Base-by-base conservation (phyloP, 2,888 invertebrate species). In the Trichopria drosophilae region DNA sequence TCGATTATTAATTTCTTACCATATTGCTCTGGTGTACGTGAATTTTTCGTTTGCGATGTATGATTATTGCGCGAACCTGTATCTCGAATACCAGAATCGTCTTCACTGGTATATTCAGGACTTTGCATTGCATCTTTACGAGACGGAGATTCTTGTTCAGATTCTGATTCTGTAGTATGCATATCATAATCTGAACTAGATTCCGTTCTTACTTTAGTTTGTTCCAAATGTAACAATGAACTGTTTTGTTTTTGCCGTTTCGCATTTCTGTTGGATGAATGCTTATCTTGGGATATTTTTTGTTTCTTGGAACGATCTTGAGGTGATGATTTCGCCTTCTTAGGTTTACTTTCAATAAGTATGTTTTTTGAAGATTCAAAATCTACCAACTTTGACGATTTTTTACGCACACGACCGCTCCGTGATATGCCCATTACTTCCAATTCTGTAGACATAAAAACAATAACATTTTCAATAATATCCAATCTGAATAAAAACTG, bases 321-420 rank as follows among this genome's bases (percentile, higher is more conserved):
- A 1, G 47, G 26, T 7, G 44, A 31, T 13, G 51, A 15, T 22
- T 44, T 53, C 26, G 50, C 40, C 42, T 39, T 56, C 26, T 56
- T 56, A 13, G 16, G 6, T 47, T 56, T 56, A 26, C 18, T 50
- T 42, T 56, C 56, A 41, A 36, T 47, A n/a, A n/a, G n/a, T 20
- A 56, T 10, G 44, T 50, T 56, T 26, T 44, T 51, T n/a, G 90
- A 88, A 0, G 90, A 90, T 72, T 92, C 91, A 77, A 94, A 96
- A 75, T 94, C 96, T 78, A 92, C 85, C 35, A 97, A 80, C 73
- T 96, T 94, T 0, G 94, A 93, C 16, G 94, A 95, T 76, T 95
- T 96, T 78, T 96, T 96, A 44, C 95, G 80, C 0, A 95, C 92
- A 47, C 93, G 81, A 16, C 93, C 93, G 64, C 93, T 93, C 45